phyloP scores from a whole-genome alignment of 2,113 vertebrate genomes.

The Catharus bicknelli region DNA sequence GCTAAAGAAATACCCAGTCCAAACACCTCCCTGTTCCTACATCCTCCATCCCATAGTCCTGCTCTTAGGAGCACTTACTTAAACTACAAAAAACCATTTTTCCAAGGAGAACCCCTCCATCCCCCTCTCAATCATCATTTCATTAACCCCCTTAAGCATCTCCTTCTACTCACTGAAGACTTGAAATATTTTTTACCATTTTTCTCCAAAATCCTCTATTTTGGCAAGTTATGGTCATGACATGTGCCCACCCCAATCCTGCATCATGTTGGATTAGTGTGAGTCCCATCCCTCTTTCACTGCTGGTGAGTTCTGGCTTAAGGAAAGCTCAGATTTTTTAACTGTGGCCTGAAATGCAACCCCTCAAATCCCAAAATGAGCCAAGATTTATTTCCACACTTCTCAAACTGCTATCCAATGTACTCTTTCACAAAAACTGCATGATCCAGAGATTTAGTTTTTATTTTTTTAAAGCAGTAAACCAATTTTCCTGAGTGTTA shows the following conservation, averaged over 20 bases:
- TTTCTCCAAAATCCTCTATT: not conserved
- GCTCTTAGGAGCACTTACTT: not conserved
- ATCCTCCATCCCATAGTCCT: not conserved
- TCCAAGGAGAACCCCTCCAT: not conserved
- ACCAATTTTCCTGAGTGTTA: not conserved
- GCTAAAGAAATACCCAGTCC: not conserved
- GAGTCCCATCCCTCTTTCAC: not conserved
- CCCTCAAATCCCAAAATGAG: not conserved
- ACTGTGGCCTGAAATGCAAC: not conserved
- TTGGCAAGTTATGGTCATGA: not conserved
- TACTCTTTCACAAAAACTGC: not conserved
- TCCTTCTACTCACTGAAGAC: not conserved
- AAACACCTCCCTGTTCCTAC: not conserved
- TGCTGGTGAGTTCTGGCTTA: not conserved
- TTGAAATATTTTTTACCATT: not conserved
- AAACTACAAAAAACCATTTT: not conserved
- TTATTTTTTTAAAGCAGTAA: not conserved
- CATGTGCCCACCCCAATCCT: fast-evolving
- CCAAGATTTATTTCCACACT: not conserved
- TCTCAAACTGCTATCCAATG: not conserved
- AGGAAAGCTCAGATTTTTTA: not conserved
- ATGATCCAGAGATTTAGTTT: not conserved
- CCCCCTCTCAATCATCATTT: fast-evolving
- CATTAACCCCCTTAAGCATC: not conserved
- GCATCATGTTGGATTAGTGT: not conserved